Evolutionary conservation across 2,113 vertebrate genomes (phyloP).

Genomic region (Lonchura striata): DNA sequence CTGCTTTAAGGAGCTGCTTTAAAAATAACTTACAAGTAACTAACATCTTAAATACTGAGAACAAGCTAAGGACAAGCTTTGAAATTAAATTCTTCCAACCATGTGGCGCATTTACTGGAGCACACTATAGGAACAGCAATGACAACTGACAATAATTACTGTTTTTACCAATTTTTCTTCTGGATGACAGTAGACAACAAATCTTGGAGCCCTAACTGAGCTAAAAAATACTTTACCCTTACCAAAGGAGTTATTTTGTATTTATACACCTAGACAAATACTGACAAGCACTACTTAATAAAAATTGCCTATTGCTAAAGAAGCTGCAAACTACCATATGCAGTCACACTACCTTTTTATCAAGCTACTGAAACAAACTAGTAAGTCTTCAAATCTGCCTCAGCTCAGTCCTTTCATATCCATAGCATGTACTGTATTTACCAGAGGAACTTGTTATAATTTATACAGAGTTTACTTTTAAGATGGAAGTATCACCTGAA

Average conservation of each 20-base stretch:
- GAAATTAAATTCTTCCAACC: not conserved
- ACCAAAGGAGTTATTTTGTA: not conserved
- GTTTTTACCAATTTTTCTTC: not conserved
- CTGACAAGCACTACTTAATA: not conserved
- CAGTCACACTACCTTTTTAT: not conserved
- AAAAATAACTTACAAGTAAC: not conserved
- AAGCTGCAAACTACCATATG: not conserved
- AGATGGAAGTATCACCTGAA: not conserved
- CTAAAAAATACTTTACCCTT: not conserved
- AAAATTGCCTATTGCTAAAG: not conserved
- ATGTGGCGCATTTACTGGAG: not conserved
- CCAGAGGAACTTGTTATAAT: fast-evolving
- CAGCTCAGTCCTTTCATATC: not conserved
- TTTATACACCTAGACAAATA: not conserved
- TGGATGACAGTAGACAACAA: not conserved
- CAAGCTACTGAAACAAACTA: not conserved
- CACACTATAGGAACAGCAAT: not conserved
- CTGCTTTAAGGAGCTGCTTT: not conserved
- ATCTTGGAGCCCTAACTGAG: not conserved
- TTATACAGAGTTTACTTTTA: not conserved
- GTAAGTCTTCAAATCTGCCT: not conserved
- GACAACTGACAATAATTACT: not conserved
- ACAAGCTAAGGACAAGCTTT: not conserved
- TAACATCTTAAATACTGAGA: not conserved
- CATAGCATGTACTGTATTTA: not conserved